Base-by-base conservation (phyloP, 2,113 vertebrate species). In the Festucalex cinctus region DNA sequence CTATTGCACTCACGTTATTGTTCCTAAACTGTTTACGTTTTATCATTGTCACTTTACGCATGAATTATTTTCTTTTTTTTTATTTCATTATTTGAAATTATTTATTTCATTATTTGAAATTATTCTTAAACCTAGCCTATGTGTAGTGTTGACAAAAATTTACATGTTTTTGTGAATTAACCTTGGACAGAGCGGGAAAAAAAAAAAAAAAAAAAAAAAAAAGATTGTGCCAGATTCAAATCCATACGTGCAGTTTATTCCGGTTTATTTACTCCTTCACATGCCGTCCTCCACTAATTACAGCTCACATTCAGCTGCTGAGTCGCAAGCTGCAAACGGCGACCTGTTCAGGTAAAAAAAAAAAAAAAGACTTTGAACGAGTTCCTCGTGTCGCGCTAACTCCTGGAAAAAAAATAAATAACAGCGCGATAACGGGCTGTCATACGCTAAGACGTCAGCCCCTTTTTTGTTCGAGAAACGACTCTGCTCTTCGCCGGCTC, bases 401-500 rank as follows among this genome's bases (percentile, higher is more conserved):
- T 77, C 61, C 64, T 12, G 64, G 73, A 83, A 84, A n/a, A n/a
- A n/a, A n/a, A n/a, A n/a, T n/a, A n/a, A 87, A 89, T 74, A 88
- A 89, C 71, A 85, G 83, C 44, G 65, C 75, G 88, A 87, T 87
- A 81, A 86, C 83, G 83, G 76, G 65, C 79, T 89, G 86, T 87
- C 87, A 87, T 82, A 74, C 10, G 48, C 69, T 75, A 80, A 84
- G 77, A 86, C 75, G 81, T 88, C 82, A 71, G 79, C 82, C 81
- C n/a, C n/a, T n/a, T n/a, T 87, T 62, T 88, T 88, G 82, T 87
- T 87, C 88, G 78, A 88, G 84, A 85, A 87, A 88, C 85, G 72
- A 87, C 80, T 81, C 76, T 76, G 75, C 74, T 81, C 78, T 75
- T 74, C 46, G 57, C 71, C 62, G 53, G 41, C 80, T 76, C 76